These are phyloP conservation scores for Adoxophyes honmai DNA, from an alignment of 1,140 invertebrate genomes.

Conservation along the genomic window DNA sequence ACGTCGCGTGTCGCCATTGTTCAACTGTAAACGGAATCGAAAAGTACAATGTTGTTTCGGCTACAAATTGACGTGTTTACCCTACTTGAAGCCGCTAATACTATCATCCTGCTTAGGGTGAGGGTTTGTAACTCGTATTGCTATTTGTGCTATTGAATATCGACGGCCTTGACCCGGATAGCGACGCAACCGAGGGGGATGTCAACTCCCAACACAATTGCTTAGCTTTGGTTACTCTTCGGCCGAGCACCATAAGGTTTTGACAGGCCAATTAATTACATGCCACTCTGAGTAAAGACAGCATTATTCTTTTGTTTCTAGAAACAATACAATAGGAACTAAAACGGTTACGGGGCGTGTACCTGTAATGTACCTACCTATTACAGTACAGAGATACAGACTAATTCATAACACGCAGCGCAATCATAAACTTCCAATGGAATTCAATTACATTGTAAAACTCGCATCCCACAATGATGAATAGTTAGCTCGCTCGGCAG, in stretches of 20 bases:
- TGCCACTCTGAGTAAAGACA: too few relatives aligned
- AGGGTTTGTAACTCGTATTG: slow-evolving; percentile 26
- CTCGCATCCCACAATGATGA: neutral
- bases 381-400: too few relatives aligned
- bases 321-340: too few relatives aligned
- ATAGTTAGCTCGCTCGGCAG: neutral
- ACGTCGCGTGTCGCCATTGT: neutral
- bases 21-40: neutral
- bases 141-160: slow-evolving; percentile 32
- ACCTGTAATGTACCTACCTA: too few relatives aligned
- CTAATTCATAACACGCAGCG: too few relatives aligned
- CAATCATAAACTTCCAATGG: too few relatives aligned
- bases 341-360: too few relatives aligned
- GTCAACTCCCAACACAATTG: slow-evolving; percentile 3
- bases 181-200: slow-evolving; percentile 21
- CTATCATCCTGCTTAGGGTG: slow-evolving; percentile 24
- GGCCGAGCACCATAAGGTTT: too few relatives aligned
- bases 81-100: slow-evolving; percentile 10
- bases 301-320: too few relatives aligned
- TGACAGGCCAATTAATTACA: too few relatives aligned
- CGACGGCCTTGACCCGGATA: slow-evolving; percentile 36
- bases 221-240: slow-evolving; percentile 2
- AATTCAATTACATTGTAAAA: too few relatives aligned
- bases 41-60: slow-evolving; percentile 1
- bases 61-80: neutral